A percentile compares a stretch with the other conserved stretches of the same genome.
Evolutionary conservation across 2,113 vertebrate species (phyloP).

Genomic region (Eleginops maclovinus): DNA sequence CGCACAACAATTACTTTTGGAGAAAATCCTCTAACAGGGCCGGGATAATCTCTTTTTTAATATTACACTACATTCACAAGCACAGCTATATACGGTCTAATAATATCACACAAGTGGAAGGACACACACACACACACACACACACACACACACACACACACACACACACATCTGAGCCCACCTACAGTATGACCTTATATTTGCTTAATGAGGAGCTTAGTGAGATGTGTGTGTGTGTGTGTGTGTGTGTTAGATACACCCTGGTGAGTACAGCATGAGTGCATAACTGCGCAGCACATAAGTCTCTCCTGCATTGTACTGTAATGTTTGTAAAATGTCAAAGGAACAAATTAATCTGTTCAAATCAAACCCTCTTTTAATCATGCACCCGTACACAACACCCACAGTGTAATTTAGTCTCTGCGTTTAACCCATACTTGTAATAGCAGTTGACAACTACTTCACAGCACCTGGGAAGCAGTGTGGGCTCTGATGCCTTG

Average conservation of each 20-base stretch:
- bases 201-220: constrained; percentile 69
- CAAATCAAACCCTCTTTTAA: too few relatives aligned
- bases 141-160: not conserved
- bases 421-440: too few relatives aligned
- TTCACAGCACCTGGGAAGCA: too few relatives aligned
- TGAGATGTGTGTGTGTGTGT: constrained; percentile 32
- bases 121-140: constrained; percentile 21
- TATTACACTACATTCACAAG: constrained; percentile 52
- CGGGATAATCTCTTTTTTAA: constrained; percentile 75
- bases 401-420: too few relatives aligned
- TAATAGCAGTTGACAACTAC: too few relatives aligned
- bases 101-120: constrained; percentile 39
- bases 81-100: constrained; percentile 29
- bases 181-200: constrained; percentile 70
- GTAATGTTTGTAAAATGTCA: constrained; percentile 33
- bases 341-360: not conserved
- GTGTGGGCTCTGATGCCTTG: too few relatives aligned
- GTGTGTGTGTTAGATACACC: constrained; percentile 48
- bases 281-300: constrained; percentile 47
- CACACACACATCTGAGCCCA: constrained; percentile 36
- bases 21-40: constrained; percentile 68
- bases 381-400: too few relatives aligned
- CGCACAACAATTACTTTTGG: constrained; percentile 69
- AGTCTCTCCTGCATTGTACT: constrained; percentile 27
- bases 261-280: constrained; percentile 39